Conservation (phyloP, 2,888 invertebrate genomes). For the Cryptops parisi region DNA sequence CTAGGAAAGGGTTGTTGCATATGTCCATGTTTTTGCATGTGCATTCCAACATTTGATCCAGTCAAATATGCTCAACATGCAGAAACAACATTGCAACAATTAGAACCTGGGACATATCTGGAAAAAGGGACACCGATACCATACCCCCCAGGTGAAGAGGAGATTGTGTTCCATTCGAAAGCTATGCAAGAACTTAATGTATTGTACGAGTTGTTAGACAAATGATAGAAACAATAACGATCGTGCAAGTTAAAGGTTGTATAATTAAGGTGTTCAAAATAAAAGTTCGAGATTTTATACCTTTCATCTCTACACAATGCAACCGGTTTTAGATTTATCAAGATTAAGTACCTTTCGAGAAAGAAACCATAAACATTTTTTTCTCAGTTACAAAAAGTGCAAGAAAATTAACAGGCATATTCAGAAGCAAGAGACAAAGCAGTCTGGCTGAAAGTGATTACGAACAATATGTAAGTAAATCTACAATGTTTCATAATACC, state of each 20-base stretch:
- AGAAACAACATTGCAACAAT: neutral
- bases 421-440: too few relatives aligned
- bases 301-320: too few relatives aligned
- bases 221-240: too few relatives aligned
- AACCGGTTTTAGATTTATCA: too few relatives aligned
- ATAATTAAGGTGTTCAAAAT: too few relatives aligned
- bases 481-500: too few relatives aligned
- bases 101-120: neutral
- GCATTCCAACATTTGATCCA: neutral
- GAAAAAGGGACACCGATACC: neutral
- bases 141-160: neutral
- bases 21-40: neutral
- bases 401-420: too few relatives aligned
- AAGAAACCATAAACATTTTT: too few relatives aligned
- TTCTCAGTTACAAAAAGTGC: too few relatives aligned
- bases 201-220: neutral
- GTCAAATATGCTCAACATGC: neutral
- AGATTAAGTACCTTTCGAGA: too few relatives aligned
- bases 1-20: neutral
- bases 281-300: too few relatives aligned
- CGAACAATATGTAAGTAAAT: neutral
- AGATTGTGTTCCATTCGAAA: neutral
- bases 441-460: neutral
- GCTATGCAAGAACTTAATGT: neutral
- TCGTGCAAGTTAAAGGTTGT: too few relatives aligned